A percentile compares a stretch with the other conserved stretches of the same genome.
Evolutionary conservation across 2,888 invertebrate genomes (phyloP).

Genomic region (Troides aeacus): DNA sequence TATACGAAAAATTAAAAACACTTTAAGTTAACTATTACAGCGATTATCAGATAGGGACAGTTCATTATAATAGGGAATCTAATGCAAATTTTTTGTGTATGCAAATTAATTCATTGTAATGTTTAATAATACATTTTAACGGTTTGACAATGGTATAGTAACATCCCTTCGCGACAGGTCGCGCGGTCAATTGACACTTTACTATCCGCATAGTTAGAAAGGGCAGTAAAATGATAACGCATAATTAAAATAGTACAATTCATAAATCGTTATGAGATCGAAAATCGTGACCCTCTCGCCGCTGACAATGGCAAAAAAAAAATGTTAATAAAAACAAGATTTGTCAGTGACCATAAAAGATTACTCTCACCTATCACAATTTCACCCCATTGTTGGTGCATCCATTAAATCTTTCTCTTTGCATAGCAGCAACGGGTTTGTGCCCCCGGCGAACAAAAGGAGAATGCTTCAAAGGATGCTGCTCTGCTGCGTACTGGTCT

Average conservation of each 20-base stretch:
- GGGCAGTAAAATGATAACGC: constrained; percentile 24
- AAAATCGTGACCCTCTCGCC: constrained; percentile 60
- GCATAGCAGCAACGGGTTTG: constrained; percentile 67
- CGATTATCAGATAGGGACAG: not conserved
- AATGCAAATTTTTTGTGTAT: not conserved
- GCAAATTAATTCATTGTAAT: constrained; percentile 6
- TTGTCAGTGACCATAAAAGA: constrained; percentile 65
- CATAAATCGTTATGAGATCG: constrained; percentile 54
- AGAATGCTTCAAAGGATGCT: constrained; percentile 67
- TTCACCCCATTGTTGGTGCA: constrained; percentile 72
- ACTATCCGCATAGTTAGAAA: constrained; percentile 17
- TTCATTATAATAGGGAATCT: not conserved
- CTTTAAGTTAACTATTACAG: not conserved
- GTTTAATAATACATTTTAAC: not conserved
- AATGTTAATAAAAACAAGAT: constrained; percentile 64
- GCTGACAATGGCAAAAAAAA: constrained; percentile 59
- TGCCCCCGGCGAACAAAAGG: constrained; percentile 64
- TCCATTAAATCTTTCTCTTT: constrained; percentile 70
- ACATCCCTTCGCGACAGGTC: constrained; percentile 13
- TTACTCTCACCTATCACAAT: constrained; percentile 79
- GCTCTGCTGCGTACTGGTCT: constrained; percentile 63
- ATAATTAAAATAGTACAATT: constrained; percentile 54
- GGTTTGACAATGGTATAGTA: constrained; percentile 8
- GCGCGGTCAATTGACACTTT: constrained; percentile 3
- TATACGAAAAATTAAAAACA: too few species aligned